Evolutionary conservation across 2,888 invertebrate genomes (phyloP), one percentile per base, ranked within the genome.

Genomic region (Drosophila formosana): DNA sequence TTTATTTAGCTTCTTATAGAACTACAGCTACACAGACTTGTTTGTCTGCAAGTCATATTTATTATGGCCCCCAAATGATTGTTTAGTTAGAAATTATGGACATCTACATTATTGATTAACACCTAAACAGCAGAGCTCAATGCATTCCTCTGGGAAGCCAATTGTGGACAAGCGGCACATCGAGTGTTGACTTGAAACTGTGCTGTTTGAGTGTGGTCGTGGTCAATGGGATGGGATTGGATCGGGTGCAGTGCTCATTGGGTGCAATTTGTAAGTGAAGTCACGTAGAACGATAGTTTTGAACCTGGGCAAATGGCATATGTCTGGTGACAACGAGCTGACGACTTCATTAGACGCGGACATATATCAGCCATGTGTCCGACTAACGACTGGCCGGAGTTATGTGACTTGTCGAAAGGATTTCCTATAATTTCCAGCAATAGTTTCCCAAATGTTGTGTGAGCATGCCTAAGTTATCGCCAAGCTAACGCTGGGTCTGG

Each of bases 281-380:
- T 91, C 92, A 91, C 91, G 91, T 91, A 91, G 86, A 80, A 85
- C 78, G 67, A 62, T 74, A 69, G 78, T 88, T 88, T 72, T 66
- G 58, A 75, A 72, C 66, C 76, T 70, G 74, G 73, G 79, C 80
- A 82, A 82, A 89, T 88, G 67, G 80, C 73, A 72, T 75, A 74
- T 77, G 82, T 78, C 85, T 82, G 78, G 78, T 89, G 86, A 88
- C 88, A 88, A 88, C 78, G 79, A 78, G 75, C 78, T 80, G 86
- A 86, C 84, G 84, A 80, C 88, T 88, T 88, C 86, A 88, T 88
- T 89, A 86, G 82, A 82, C 75, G 78, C 82, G 80, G 83, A 62
- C 82, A 80, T 87, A 75, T 69, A 80, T 88, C 86, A 80, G 70
- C 47, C 56, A 71, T 57, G 65, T 77, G 85, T 85, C 83, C 53